Base-by-base conservation (phyloP, 2,888 invertebrate genomes). In the Chloromyia formosa region DNA sequence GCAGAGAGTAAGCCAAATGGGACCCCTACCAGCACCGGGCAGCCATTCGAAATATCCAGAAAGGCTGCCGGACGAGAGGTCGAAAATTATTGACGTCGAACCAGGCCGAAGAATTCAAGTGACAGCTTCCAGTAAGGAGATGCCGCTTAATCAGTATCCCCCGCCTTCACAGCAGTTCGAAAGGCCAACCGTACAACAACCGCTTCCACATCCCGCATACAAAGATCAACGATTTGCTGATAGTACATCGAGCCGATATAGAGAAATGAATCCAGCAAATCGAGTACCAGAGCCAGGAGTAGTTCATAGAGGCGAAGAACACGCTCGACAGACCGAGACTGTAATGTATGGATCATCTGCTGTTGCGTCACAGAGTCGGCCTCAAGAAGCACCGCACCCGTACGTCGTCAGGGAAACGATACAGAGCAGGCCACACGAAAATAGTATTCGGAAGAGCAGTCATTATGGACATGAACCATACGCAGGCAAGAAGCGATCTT, bases 401-500 rank as follows among this genome's bases (percentile, higher is more conserved):
- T 18, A 64, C 9, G 18, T 10, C 20, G 12, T 35, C 10, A 27
- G n/a, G 10, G 27, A 23, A 7, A 9, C 10, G 54, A 16, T 7
- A 5, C 22, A 45, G 35, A 71, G 58, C 14, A n/a, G 58, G 18
- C 14, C 18, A 18, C 56, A 56, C 16, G 56, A 56, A 18, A 40
- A 1, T 14, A 35, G 27, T 7, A 35, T 35, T 35, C 71, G 56
- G 1, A 16, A 20, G 18, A 56, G 2, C 10, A 18, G 27, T 9
- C 45, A 56, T 18, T 71, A 71, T 22, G 9, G 2, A n/a, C 10
- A 14, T 14, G 61, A 61, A 7, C 61, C 14, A 7, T 20, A 49
- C 45, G 49, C 45, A 2, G 49, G 40, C 42, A 66, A 73, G 58
- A 79, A 78, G 77, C 78, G 79, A 20, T 76, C 80, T 12, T 77